phyloP scores from a whole-genome alignment of 2,113 vertebrate genomes.

The Rhombomys opimus region DNA sequence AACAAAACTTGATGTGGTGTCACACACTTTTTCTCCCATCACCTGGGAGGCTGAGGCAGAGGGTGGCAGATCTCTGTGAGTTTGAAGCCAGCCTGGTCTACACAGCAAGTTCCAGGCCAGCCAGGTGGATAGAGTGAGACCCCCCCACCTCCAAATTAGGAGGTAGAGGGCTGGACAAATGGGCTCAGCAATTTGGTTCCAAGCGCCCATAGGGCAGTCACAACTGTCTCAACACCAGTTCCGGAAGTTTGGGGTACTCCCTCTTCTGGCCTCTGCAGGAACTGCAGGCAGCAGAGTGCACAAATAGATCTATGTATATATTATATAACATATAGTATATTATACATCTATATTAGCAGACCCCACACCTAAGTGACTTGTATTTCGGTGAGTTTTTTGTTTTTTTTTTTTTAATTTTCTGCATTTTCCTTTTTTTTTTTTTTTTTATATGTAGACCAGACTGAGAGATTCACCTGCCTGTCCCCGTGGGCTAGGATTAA shows the following conservation, averaged over 20 bases:
- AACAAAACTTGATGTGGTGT: background rate
- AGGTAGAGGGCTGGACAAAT: background rate
- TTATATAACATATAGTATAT: too few relatives aligned
- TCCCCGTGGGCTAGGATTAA: background rate
- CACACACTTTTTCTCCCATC: background rate
- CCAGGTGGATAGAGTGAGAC: background rate
- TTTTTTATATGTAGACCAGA: background rate
- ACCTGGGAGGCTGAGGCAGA: background rate
- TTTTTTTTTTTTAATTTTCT: background rate
- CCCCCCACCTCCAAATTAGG: background rate
- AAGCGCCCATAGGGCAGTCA: background rate
- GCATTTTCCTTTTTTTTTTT: background rate
- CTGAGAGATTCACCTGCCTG: background rate
- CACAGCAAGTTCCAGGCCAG: background rate
- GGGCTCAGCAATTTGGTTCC: background rate
- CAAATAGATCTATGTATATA: background rate
- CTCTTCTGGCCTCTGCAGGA: background rate
- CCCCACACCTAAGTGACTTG: background rate
- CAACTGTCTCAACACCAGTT: background rate
- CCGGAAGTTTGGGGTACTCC: background rate
- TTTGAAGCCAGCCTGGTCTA: background rate
- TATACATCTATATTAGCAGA: background rate
- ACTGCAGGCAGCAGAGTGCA: background rate
- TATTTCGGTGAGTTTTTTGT: background rate
- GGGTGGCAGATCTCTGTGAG: background rate